Conservation (phyloP, 35 echinoderm and acorn worm genomes). For the Lytechinus pictus region DNA sequence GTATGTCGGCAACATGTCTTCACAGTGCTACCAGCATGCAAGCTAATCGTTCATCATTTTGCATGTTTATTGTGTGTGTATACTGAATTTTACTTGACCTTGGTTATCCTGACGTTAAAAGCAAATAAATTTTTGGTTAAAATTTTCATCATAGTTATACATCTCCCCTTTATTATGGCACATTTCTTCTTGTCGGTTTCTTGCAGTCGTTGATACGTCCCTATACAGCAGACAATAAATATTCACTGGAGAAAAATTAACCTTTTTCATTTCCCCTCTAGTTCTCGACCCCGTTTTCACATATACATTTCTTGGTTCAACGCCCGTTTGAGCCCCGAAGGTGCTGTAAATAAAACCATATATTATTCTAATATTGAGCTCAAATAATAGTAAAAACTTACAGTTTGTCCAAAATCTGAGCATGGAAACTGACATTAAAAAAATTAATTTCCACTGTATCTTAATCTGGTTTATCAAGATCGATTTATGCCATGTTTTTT, state of each 20-base stretch:
- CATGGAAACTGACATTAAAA: neutral
- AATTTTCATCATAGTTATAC: no score
- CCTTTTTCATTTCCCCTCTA: neutral
- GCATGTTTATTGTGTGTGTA: no score
- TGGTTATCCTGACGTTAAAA: no score
- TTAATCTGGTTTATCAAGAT: no score
- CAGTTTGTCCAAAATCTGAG: neutral
- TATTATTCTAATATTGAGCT: neutral
- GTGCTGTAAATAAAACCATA: neutral
- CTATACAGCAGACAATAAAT: neutral
- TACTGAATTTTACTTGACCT: no score
- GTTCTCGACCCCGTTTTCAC: neutral
- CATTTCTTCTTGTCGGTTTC: neutral
- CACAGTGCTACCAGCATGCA: no score
- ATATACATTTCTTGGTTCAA: neutral
- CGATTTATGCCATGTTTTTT: no score
- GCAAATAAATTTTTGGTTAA: no score
- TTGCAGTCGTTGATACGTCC: neutral
- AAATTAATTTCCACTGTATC: neutral
- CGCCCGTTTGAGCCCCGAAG: neutral
- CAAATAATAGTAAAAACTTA: neutral
- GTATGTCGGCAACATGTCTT: no score
- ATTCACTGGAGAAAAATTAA: neutral
- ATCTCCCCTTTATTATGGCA: no score
- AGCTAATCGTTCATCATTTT: no score